Evolutionary conservation across 64 coral and sea anemone species (phyloP).

Genomic region (Cladopsammia gracilis): DNA sequence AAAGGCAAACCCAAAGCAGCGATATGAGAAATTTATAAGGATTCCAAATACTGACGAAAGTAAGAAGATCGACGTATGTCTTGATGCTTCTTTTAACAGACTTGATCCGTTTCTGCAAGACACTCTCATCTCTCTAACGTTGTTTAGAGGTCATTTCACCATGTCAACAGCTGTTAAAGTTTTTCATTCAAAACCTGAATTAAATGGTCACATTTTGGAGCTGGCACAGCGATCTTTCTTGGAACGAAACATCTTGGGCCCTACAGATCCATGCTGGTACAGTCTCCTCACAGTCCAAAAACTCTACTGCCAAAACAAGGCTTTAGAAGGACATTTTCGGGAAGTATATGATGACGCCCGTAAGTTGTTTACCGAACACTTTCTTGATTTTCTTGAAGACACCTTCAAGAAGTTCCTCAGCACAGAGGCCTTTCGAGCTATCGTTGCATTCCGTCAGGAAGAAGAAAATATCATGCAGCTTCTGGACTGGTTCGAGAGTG

Average conservation of each 20-base stretch:
- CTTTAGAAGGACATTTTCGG: neutral
- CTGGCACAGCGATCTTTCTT: neutral
- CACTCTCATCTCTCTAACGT: neutral
- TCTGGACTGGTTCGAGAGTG: neutral
- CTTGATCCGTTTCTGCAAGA: neutral
- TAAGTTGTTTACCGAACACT: slow-evolving; percentile 2
- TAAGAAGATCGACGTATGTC: neutral
- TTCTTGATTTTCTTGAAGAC: slow-evolving; percentile 11
- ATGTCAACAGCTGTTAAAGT: neutral
- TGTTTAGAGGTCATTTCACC: neutral
- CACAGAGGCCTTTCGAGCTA: slow-evolving; percentile 18
- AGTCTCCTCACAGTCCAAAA: neutral
- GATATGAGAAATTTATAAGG: too few species aligned
- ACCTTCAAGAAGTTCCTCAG: slow-evolving; percentile 20
- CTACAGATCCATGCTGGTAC: neutral
- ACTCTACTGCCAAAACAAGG: neutral
- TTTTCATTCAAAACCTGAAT: neutral
- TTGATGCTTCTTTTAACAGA: neutral
- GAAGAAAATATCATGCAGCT: slow-evolving; percentile 42
- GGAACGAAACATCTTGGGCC: neutral
- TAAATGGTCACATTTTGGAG: neutral
- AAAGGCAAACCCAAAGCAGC: too few species aligned
- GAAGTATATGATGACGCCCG: neutral
- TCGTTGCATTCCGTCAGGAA: slow-evolving; percentile 10
- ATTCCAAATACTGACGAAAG: neutral